Evolutionary conservation across 2,888 invertebrate genomes (phyloP).

Genomic region (Drosophila anceps): DNA sequence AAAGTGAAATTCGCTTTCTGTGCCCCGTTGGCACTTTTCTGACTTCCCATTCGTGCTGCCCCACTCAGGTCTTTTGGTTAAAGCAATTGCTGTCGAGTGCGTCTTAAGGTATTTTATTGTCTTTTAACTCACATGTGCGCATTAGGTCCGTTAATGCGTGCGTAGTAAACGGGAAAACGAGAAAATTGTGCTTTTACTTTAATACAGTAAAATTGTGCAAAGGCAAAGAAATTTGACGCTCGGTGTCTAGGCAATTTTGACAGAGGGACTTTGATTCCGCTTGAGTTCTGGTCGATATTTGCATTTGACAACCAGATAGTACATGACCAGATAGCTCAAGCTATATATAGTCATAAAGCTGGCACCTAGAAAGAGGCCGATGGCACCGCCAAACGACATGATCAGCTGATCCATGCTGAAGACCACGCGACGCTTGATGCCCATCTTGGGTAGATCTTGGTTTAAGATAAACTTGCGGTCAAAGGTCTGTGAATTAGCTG

Average conservation of each 20-base stretch:
- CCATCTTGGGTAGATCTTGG: slow-evolving; percentile 78
- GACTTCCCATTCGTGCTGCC: slow-evolving; percentile 58
- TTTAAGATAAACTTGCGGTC: slow-evolving; percentile 71
- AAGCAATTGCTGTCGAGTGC: slow-evolving; percentile 49
- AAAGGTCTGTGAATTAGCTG: slow-evolving; percentile 58
- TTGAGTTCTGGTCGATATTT: slow-evolving; percentile 15
- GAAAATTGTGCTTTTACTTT: slow-evolving; percentile 38
- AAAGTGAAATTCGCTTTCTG: slow-evolving; percentile 77
- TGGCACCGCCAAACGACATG: slow-evolving; percentile 84
- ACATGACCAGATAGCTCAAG: slow-evolving; percentile 59
- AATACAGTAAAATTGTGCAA: slow-evolving; percentile 13
- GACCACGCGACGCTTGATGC: slow-evolving; percentile 79
- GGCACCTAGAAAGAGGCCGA: slow-evolving; percentile 84
- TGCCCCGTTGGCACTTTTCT: slow-evolving; percentile 61
- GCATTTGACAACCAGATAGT: slow-evolving; percentile 53
- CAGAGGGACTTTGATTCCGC: not conserved
- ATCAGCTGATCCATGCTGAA: slow-evolving; percentile 83
- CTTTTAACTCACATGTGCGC: slow-evolving; percentile 24
- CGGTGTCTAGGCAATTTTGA: not conserved
- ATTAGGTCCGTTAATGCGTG: slow-evolving; percentile 39
- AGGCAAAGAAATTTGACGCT: not conserved
- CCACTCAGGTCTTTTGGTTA: slow-evolving; percentile 22
- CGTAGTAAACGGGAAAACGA: slow-evolving; percentile 24
- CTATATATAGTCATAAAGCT: slow-evolving; percentile 83
- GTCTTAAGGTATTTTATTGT: slow-evolving; percentile 41